phyloP scores from a whole-genome alignment of 2,888 invertebrate genomes.

The Glomeris marginata region DNA sequence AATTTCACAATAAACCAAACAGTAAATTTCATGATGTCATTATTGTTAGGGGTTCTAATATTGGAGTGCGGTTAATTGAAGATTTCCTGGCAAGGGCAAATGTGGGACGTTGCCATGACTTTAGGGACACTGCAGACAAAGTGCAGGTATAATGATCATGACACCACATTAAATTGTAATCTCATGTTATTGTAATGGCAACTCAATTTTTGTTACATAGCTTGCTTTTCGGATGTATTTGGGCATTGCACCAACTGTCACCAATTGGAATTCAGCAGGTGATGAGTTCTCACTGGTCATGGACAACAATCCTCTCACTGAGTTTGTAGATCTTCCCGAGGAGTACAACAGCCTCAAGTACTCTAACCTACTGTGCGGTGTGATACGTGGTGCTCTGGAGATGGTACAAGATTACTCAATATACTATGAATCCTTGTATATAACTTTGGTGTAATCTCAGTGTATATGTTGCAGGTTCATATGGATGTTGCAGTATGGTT shows the following conservation, averaged over 20 bases:
- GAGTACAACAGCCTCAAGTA: conserved; percentile 65
- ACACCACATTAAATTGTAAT: too few species aligned
- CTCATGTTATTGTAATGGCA: too few species aligned
- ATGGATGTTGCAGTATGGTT: conserved; percentile 91
- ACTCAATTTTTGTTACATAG: background rate
- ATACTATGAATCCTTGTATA: background rate
- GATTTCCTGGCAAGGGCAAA: conserved; percentile 89
- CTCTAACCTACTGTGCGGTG: conserved; percentile 80
- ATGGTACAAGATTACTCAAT: conserved; percentile 50
- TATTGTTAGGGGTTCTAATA: conserved; percentile 65
- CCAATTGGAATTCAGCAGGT: conserved; percentile 83
- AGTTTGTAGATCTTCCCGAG: conserved; percentile 91
- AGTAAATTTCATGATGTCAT: background rate
- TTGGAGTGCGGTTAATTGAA: conserved; percentile 93
- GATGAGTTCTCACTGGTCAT: conserved; percentile 94
- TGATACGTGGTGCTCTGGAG: conserved; percentile 78
- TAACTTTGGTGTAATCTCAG: background rate
- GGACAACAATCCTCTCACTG: conserved; percentile 89
- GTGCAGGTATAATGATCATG: conserved; percentile 17
- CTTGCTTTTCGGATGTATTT: conserved; percentile 46
- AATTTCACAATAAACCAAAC: background rate
- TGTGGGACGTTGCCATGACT: conserved; percentile 79
- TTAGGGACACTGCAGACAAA: conserved; percentile 93
- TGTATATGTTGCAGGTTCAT: conserved; percentile 43
- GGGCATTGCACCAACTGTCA: conserved; percentile 80